Conservation (phyloP, 2,113 vertebrate genomes). For the Oriolus oriolus region DNA sequence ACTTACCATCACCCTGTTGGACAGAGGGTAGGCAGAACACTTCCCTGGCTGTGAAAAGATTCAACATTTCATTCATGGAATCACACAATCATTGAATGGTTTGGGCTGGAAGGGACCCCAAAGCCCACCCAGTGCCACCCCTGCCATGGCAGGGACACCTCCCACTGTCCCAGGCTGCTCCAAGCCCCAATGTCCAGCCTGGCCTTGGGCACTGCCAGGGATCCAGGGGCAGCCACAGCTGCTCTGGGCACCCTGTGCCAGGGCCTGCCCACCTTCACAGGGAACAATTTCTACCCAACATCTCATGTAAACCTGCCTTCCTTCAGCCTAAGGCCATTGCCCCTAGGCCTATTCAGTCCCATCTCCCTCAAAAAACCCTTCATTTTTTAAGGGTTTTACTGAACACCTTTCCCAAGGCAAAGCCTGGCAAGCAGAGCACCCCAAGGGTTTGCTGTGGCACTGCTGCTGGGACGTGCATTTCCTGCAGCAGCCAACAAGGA, state of each 20-base stretch:
- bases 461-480: not conserved
- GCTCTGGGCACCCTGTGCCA: not conserved
- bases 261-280: not conserved
- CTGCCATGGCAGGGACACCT: not conserved
- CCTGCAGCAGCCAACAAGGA: not conserved
- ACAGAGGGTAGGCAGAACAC: not conserved
- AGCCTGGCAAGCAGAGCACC: not conserved
- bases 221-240: not conserved
- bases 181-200: not conserved
- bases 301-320: not conserved
- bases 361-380: not conserved
- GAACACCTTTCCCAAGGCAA: not conserved
- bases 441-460: not conserved
- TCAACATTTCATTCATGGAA: not conserved
- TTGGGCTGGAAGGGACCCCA: not conserved
- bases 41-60: not conserved
- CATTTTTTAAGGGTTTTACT: not conserved
- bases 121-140: not conserved
- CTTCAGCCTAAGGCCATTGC: not conserved
- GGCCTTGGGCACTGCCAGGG: not conserved
- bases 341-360: not conserved
- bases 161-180: not conserved
- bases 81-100: not conserved
- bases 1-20: not conserved
- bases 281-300: not conserved